Evolutionary conservation across 2,888 invertebrate species (phyloP).

Genomic region (Agrypnus murinus): DNA sequence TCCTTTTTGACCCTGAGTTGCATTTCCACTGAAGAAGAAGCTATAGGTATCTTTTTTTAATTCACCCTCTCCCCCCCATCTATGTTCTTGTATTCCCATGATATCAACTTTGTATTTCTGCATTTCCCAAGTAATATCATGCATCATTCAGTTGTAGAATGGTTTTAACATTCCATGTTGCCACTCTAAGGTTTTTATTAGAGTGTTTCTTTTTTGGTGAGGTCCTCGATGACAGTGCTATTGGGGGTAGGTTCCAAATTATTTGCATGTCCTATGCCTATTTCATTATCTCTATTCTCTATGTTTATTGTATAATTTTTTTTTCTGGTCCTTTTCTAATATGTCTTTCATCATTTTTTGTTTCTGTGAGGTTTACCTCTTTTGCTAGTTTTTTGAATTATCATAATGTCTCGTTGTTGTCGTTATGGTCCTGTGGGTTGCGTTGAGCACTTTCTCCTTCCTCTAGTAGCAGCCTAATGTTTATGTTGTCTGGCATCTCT

Average conservation of each 20-base stretch:
- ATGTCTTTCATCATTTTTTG: too few species aligned
- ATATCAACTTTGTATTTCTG: slow-evolving; percentile 3
- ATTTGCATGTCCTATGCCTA: not conserved
- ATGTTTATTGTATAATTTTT: too few species aligned
- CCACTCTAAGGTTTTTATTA: too few species aligned
- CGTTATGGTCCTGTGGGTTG: too few species aligned
- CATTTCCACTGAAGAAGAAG: not conserved
- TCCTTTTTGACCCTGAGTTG: not conserved
- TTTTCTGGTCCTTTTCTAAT: too few species aligned
- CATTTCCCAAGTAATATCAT: slow-evolving; percentile 4
- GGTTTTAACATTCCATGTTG: not conserved
- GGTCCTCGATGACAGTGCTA: not conserved
- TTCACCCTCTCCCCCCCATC: not conserved
- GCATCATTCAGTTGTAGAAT: not conserved
- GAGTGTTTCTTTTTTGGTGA: not conserved
- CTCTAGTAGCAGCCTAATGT: too few species aligned
- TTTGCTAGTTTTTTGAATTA: too few species aligned
- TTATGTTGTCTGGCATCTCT: too few species aligned
- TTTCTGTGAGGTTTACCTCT: too few species aligned
- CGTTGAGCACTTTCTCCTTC: too few species aligned
- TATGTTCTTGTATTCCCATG: slow-evolving; percentile 6
- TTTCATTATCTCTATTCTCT: too few species aligned
- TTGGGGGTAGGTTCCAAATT: not conserved
- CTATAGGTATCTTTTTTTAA: slow-evolving; percentile 5
- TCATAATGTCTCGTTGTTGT: too few species aligned